Percentiles rank a stretch among this genome's conserved stretches.
These are phyloP conservation scores for Coregonus ussuriensis DNA, from an alignment of 2,797 vertebrate species.

Conservation along the genomic window DNA sequence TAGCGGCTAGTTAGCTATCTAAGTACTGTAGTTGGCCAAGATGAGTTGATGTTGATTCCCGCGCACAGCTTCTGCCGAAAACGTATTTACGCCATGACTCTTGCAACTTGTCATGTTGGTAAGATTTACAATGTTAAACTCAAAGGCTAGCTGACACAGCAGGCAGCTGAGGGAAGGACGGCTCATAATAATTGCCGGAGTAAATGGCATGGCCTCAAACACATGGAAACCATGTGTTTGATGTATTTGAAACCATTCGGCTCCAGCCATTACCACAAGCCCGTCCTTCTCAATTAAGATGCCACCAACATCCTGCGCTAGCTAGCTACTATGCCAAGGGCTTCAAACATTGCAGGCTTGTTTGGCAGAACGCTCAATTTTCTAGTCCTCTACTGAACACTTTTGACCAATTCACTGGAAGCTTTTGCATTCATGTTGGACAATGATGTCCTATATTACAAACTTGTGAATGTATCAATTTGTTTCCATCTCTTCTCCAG, in stretches of 20 bases:
- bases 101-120: neutral
- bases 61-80: neutral
- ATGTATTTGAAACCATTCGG: no score
- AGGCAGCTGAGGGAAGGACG: no score
- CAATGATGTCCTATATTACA: neutral
- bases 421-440: neutral
- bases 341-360: neutral
- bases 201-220: no score
- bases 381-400: no score
- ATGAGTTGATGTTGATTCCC: neutral
- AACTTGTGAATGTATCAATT: neutral
- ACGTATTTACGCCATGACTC: neutral
- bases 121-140: neutral
- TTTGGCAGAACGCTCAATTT: neutral
- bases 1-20: no score
- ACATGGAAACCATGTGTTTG: no score
- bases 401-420: neutral
- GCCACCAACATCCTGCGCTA: no score
- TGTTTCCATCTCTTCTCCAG: conserved; percentile 64
- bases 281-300: no score
- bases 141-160: no score
- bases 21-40: neutral
- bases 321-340: neutral
- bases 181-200: no score
- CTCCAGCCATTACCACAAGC: no score